Base-by-base conservation (phyloP, 2,113 vertebrate genomes). In the Dasyornis broadbenti region DNA sequence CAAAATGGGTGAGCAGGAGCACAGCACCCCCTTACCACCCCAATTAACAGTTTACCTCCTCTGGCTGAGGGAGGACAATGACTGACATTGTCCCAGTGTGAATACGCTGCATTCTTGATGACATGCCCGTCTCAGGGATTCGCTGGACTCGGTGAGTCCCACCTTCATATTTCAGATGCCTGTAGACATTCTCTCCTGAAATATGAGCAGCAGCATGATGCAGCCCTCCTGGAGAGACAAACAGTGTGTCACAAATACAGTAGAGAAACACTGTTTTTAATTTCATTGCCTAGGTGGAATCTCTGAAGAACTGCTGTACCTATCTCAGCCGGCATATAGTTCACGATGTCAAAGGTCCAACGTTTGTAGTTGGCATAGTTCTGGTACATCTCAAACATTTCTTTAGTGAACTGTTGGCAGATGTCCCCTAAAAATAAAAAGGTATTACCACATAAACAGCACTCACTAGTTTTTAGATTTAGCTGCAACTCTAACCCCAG, bases 381-480 rank as follows among this genome's bases (percentile, higher is more conserved):
- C 89, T 98, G 97, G 94, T 99, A 99, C 99, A 99, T 99, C 64
- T 99, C 98, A 97, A 99, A 99, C 96, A 99, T 97, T 95, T 99
- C 99, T 92, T 94, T 97, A 50, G 99, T 99, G 98, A 99, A 99
- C 73, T 99, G 99, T 15, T 99, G 99, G 90, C 99, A 99, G 92
- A 99, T 99, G 96, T 99, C 99, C 87, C 99, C 99, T 99, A 96
- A 86, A 97, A 87, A 56, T 45, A 87, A 21, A 90, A 92, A 93
- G 44, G 79, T 16, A 5, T 27, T 54, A 64, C 30, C 59, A 86
- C 52, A 77, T 39, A 81, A 96, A 95, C 6, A 90, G 88, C 87
- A 92, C 50, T 23, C 56, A 33, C 24, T 18, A 56, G 31, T 15
- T 68, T 49, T 81, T 4, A 86, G 52, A 40, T 53, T 71, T 80